These are phyloP conservation scores for Stictonetta naevosa DNA, from an alignment of 2,113 vertebrate species.

Conservation along the genomic window DNA sequence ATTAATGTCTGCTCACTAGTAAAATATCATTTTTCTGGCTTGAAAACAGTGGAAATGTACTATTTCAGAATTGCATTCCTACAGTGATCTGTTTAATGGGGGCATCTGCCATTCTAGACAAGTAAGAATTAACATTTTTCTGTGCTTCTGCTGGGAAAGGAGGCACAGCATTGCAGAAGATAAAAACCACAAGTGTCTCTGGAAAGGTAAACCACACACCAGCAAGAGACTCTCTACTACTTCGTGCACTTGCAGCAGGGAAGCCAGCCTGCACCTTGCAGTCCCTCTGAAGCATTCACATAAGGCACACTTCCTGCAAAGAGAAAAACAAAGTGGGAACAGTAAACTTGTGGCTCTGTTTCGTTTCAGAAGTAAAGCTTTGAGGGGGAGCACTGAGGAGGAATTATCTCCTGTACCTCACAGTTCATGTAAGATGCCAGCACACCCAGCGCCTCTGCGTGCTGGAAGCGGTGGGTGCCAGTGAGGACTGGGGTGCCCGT, in stretches of 20 bases:
- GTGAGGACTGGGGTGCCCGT: accelerated
- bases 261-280: not conserved
- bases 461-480: not conserved
- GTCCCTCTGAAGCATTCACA: not conserved
- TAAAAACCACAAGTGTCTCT: not conserved
- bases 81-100: not conserved
- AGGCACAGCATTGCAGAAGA: not conserved
- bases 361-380: not conserved
- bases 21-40: not conserved
- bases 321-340: not conserved
- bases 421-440: not conserved
- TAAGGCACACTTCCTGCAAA: not conserved
- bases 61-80: not conserved
- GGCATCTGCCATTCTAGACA: not conserved
- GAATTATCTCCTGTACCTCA: not conserved
- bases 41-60: not conserved
- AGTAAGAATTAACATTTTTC: not conserved
- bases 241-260: not conserved
- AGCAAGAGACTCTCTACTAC: not conserved
- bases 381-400: not conserved
- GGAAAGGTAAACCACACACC: not conserved
- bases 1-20: not conserved
- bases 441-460: not conserved
- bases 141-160: not conserved
- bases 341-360: accelerated